Base-by-base conservation (phyloP, 2,888 invertebrate genomes). In the Torymus tubicola region DNA sequence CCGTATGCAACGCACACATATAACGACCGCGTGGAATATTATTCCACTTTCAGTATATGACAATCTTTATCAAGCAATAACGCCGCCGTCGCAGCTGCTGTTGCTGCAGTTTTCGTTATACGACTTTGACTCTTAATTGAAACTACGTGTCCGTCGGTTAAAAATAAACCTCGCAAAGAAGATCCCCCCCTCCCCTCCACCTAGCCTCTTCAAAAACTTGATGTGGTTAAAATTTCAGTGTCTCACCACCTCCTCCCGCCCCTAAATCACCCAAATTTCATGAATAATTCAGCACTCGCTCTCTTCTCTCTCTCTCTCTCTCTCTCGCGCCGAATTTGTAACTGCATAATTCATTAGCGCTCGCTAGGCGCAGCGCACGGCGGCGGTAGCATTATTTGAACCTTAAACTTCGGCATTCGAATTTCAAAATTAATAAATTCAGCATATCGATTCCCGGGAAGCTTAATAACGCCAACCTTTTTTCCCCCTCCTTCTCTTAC, bases 401-500 rank as follows among this genome's bases (percentile, higher is more conserved):
- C 55, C n/a, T 31, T 31, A 14, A 24, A 24, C 61, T 31, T 31
- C 5, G 31, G 31, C 31, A 31, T 31, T 31, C 31, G 5, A 18
- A 21, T n/a, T 18, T 61, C 5, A 11, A 61, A 61, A 61, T 61
- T 61, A 61, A 61, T 61, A 67, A 18, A 31, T 31, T 31, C 31
- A 31, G 31, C 31, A 31, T 31, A 31, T 31, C 31, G 31, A 31
- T 31, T 31, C 31, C 3, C n/a, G n/a, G 4, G 5, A 4, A 5
- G 31, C 75, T 77, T 85, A 84, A 82, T 84, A 31, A 31, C 5
- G 31, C 31, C 3, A 31, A 31, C 31, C 4, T 31, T 31, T 31
- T 31, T 5, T 5, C 4, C 3, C 31, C 31, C 31, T 31, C 31
- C 31, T 5, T 0, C 5, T 4, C 31, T n/a, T n/a, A n/a, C n/a